Conservation (phyloP, 2,113 vertebrate genomes). For the Cyanoliseus patagonus region DNA sequence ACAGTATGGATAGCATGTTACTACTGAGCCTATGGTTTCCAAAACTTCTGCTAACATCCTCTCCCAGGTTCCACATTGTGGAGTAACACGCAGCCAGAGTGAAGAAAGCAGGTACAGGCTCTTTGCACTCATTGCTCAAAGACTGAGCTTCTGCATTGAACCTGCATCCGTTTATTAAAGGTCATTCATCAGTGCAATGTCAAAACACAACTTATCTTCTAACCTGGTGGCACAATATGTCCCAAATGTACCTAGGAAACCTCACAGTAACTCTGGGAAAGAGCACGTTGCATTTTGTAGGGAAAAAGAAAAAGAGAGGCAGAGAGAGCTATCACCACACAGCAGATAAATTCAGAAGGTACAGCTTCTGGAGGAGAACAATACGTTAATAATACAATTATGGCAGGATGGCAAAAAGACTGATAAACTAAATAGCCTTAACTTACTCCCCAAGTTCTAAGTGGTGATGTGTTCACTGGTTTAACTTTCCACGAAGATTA, state of each 20-base stretch:
- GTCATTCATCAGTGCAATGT: not conserved
- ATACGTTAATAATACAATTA: constrained; percentile 61
- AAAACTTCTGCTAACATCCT: not conserved
- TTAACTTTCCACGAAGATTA: constrained; percentile 78
- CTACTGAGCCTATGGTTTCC: not conserved
- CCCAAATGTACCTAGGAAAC: not conserved
- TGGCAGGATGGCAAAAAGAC: not conserved
- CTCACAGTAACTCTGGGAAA: not conserved
- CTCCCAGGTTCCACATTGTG: not conserved
- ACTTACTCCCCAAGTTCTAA: constrained; percentile 64
- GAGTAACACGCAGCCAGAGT: not conserved
- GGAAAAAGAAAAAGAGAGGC: not conserved
- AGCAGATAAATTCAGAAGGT: constrained; percentile 38
- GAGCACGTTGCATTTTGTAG: not conserved
- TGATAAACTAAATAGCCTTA: constrained; percentile 61
- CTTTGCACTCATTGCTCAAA: not conserved
- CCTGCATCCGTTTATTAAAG: constrained; percentile 13
- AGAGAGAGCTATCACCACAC: not conserved
- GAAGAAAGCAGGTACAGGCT: not conserved
- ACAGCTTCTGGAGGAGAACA: constrained; percentile 58
- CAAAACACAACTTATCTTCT: constrained; percentile 10
- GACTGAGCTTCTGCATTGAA: not conserved
- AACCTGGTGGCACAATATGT: not conserved
- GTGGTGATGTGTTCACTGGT: constrained; percentile 57
- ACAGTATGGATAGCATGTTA: fast-evolving